Percentiles rank a stretch among this genome's conserved stretches.
Conservation (phyloP, 2,888 invertebrate species). For the Heliconius aoede region DNA sequence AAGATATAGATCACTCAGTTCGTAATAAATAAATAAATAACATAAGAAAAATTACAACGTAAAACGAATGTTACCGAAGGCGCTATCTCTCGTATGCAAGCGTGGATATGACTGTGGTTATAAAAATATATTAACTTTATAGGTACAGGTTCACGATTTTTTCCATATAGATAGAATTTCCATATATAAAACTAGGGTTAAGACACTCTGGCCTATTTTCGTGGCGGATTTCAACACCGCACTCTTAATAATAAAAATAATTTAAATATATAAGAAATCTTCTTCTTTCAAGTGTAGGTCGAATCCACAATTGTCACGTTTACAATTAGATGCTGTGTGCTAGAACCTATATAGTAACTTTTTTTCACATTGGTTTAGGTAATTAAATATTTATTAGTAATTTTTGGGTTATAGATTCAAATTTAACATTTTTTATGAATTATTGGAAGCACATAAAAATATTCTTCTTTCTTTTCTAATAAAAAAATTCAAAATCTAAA, state of each 20-base stretch:
- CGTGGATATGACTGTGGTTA: constrained; percentile 56
- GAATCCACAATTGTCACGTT: too few relatives aligned
- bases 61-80: constrained; percentile 84
- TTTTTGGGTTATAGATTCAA: neutral
- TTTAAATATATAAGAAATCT: too few relatives aligned
- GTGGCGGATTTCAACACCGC: neutral
- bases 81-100: constrained; percentile 59
- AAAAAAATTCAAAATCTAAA: neutral
- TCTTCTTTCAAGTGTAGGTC: neutral
- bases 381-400: neutral
- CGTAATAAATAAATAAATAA: constrained; percentile 84
- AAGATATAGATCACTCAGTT: constrained; percentile 83
- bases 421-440: neutral
- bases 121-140: neutral
- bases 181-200: too few relatives aligned
- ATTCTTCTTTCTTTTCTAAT: accelerated
- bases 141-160: neutral
- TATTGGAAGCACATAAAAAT: too few relatives aligned
- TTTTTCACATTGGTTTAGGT: neutral
- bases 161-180: neutral
- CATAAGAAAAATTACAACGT: constrained; percentile 83
- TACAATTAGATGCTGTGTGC: neutral
- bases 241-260: neutral
- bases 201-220: neutral
- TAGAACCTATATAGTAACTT: too few relatives aligned